Conservation (phyloP, 2,797 vertebrate species). For the Sternotherus odoratus region DNA sequence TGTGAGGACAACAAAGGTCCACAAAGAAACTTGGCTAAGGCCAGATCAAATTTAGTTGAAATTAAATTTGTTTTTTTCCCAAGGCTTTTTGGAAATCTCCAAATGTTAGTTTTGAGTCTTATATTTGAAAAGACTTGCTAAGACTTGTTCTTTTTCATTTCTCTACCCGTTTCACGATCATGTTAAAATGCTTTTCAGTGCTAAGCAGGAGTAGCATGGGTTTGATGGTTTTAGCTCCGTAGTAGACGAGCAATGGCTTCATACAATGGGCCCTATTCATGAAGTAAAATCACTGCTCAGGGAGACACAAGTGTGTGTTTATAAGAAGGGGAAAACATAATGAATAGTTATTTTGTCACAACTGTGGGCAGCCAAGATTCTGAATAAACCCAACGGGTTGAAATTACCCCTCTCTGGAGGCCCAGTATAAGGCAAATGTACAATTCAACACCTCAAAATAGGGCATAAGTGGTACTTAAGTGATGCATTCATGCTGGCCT, state of each 20-base stretch:
- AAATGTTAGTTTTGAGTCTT: conserved; percentile 59
- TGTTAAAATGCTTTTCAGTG: conserved; percentile 7
- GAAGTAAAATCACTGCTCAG: rapidly evolving
- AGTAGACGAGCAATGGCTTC: neutral
- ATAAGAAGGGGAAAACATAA: neutral
- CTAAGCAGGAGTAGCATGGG: neutral
- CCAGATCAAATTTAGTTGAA: conserved; percentile 68
- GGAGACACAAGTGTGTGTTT: neutral
- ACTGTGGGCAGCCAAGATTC: neutral
- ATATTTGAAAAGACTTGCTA: conserved; percentile 57
- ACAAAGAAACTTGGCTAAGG: conserved; percentile 55
- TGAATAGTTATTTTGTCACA: neutral
- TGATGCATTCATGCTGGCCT: neutral
- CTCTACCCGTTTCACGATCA: conserved; percentile 14
- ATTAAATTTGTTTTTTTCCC: conserved; percentile 36
- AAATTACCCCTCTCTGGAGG: neutral
- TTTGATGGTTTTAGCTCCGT: conserved; percentile 31
- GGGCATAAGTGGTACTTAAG: neutral
- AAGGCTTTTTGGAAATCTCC: conserved; percentile 57
- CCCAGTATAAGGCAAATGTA: neutral
- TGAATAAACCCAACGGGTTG: neutral
- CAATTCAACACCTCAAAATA: neutral
- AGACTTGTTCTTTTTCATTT: neutral
- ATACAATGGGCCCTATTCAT: conserved; percentile 17
- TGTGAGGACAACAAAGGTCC: conserved; percentile 64